Base-by-base conservation (phyloP, 2,888 invertebrate genomes). In the Acrocera orbiculus region DNA sequence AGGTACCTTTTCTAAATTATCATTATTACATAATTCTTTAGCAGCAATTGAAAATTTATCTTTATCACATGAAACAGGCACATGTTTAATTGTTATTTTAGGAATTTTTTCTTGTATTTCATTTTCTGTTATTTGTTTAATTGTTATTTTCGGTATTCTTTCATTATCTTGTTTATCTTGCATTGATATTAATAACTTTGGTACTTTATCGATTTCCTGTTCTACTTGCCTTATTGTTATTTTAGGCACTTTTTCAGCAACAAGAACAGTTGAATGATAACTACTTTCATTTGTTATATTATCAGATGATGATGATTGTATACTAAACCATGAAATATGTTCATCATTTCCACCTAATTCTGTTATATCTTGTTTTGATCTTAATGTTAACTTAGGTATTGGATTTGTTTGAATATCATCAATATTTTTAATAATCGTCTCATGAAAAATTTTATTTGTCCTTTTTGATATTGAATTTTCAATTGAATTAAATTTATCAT, bases 161-260 rank as follows among this genome's bases (percentile, higher is more conserved):
- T 35, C 35, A 30, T 6, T 25, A 22, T 26, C 29, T 2, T 35
- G 30, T 16, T 14, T 25, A 5, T 26, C 28, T 11, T 35, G 30
- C n/a, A 29, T 26, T 24, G 32, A 33, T 28, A 35, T 32, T 23
- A 36, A 41, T 27, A 35, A 25, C 26, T 36, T 43, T 22, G 32
- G 36, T 23, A 32, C 30, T 5, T 27, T 31, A 3, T 39, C 36
- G 4, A 10, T 15, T 32, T 39, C 39, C 11, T 24, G 36, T 35
- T 35, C 37, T 16, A 27, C 35, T 34, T 31, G 44, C 31, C 51
- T 52, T 19, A 56, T 55, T 16, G 52, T 51, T 11, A 54, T 29
- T 40, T 56, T 56, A 25, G 54, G 50, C 28, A 55, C 47, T 13
- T 46, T 34, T 32, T 46, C 47, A 27, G 58, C 53, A 48, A 40